Percentiles rank a stretch among this genome's conserved stretches.
Conservation (phyloP, 2,113 vertebrate species). For the zebrafish (Danio rerio) region DNA sequence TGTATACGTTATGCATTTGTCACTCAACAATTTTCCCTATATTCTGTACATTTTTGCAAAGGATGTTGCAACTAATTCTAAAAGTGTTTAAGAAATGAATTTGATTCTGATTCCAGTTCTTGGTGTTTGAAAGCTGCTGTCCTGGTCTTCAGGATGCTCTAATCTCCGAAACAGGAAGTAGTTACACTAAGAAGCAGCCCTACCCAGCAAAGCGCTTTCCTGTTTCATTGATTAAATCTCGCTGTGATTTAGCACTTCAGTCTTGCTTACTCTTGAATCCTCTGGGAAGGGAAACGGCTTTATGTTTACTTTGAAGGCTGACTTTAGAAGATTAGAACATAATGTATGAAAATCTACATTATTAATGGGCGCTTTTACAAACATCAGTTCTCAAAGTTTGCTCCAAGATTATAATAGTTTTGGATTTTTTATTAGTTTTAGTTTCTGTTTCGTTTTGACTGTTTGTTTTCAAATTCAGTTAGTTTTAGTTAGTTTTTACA, state of each 20-base stretch:
- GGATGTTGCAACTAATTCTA: too few relatives aligned
- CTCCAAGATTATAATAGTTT: too few relatives aligned
- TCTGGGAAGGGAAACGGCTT: neutral
- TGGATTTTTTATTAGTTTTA: too few relatives aligned
- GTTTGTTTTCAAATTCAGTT: too few relatives aligned
- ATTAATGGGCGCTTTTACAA: neutral
- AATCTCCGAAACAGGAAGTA: conserved; percentile 80
- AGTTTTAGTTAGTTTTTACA: too few relatives aligned
- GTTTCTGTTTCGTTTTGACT: too few relatives aligned
- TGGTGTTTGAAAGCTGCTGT: neutral
- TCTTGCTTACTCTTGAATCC: neutral
- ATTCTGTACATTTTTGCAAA: too few relatives aligned
- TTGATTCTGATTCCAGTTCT: too few relatives aligned
- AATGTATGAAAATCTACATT: neutral
- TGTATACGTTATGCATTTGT: too few relatives aligned
- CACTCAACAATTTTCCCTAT: too few relatives aligned
- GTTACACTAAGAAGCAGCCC: conserved; percentile 78
- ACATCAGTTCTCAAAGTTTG: neutral
- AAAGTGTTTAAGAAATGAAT: too few relatives aligned
- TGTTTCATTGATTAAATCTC: conserved; percentile 72
- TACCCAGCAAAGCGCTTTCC: conserved; percentile 79
- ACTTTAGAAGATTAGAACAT: neutral
- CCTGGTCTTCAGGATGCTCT: conserved; percentile 56
- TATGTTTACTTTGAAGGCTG: neutral
- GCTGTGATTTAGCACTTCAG: conserved; percentile 66